Base-by-base conservation (phyloP, 2,888 invertebrate species). In the Temnothorax rugatulus region DNA sequence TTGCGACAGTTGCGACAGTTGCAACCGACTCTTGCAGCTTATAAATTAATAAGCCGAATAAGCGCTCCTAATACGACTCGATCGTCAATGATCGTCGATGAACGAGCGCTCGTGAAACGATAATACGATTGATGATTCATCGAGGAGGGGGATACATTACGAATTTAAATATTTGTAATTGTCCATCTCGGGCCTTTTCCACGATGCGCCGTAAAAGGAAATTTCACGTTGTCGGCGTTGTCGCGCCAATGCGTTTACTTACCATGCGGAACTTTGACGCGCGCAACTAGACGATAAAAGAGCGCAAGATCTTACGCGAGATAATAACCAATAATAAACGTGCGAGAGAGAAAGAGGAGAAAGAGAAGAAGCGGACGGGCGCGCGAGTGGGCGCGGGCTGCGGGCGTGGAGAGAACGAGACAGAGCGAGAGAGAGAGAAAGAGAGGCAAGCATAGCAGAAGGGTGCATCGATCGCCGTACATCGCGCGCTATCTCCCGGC, bases 391-490 rank as follows among this genome's bases (percentile, higher is more conserved):
- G 3, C 44, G 41, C 34, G 34, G 34, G 34, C 34, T 3, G 29
- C 29, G 34, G 34, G 34, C 34, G 34, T 34, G 4, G 34, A 7
- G 5, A 34, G 34, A 34, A 7, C 0, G 34, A 34, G 7, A 34
- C 7, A 34, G 34, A 34, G 34, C 0, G 34, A 34, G 34, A 34
- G 34, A 7, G 34, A 34, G 34, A 34, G 29, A 29, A 3, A 29
- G 34, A 34, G 34, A 34, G 25, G 25, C 25, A 1, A 29, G 29
- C 29, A 29, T 3, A 29, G 29, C 4, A 47, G 68, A 54, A 69
- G 68, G 61, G 47, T 59, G 68, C 85, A 91, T 91, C 88, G 91
- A 91, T 91, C 90, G 85, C 2, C 9, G 29, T 21, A n/a, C 83
- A 44, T 47, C 47, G 50, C 69, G 71, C 88, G 88, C 87, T 87